Percentiles rank a stretch among this genome's conserved stretches.
Evolutionary conservation across 2,113 vertebrate genomes (phyloP).

Genomic region (Prochilodus magdalenae): DNA sequence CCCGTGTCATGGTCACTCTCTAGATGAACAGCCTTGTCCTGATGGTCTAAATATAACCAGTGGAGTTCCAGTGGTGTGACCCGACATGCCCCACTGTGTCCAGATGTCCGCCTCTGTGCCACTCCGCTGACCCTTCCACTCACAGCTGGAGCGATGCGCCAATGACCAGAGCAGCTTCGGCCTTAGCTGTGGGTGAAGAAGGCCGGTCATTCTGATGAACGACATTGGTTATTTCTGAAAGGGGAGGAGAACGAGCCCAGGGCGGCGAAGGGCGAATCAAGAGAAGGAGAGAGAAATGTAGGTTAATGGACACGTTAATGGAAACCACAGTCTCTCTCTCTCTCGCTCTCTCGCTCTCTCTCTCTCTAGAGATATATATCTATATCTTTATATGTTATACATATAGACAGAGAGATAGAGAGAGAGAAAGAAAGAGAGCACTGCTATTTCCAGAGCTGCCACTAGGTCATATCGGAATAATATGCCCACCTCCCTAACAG

Average conservation of each 20-base stretch:
- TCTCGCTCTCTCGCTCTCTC: not conserved
- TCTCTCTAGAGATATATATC: not conserved
- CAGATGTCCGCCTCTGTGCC: constrained; percentile 54
- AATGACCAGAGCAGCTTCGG: constrained; percentile 16
- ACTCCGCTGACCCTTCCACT: constrained; percentile 20
- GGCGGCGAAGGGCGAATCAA: constrained; percentile 14
- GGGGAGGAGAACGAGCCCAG: not conserved
- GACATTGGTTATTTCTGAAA: not conserved
- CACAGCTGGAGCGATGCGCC: constrained; percentile 41
- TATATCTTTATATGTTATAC: no score
- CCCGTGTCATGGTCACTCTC: constrained; percentile 39
- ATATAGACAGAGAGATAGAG: no score
- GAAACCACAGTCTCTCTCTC: constrained; percentile 29
- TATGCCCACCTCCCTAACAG: no score
- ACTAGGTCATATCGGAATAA: no score
- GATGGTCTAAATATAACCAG: constrained; percentile 52
- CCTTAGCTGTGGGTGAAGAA: constrained; percentile 16
- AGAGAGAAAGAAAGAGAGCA: no score
- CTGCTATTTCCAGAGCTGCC: no score
- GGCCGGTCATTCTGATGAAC: not conserved
- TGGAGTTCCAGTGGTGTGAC: constrained; percentile 27
- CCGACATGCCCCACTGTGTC: constrained; percentile 42
- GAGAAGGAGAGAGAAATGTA: constrained; percentile 33
- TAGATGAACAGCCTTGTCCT: constrained; percentile 49
- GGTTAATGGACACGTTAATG: constrained; percentile 58